phyloP scores from a whole-genome alignment of 2,113 vertebrate genomes.

The Gopherus flavomarginatus region DNA sequence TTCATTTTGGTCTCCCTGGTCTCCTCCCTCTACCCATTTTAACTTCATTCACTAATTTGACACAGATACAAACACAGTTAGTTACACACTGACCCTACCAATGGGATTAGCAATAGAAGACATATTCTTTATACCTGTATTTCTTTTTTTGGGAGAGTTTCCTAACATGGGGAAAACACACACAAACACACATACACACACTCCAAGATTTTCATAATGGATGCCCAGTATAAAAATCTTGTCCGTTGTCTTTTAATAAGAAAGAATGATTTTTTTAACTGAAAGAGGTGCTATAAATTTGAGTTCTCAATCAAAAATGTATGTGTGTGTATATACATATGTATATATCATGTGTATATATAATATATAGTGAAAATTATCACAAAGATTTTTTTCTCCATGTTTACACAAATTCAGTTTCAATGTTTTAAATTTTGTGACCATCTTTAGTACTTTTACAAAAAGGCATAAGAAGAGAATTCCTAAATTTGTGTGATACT shows the following conservation, averaged over 20 bases:
- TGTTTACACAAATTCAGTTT: not conserved
- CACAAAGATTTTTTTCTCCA: not conserved
- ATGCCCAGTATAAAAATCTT: not conserved
- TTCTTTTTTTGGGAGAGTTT: not conserved
- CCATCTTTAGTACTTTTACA: not conserved
- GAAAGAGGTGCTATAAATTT: not conserved
- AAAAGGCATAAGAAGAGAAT: not conserved
- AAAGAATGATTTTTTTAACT: not conserved
- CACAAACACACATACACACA: not conserved
- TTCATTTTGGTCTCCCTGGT: not conserved
- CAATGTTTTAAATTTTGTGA: not conserved
- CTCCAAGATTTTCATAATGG: not conserved
- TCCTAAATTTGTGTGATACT: not conserved
- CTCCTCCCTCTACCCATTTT: not conserved
- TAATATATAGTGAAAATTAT: not conserved
- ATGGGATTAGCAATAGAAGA: not conserved
- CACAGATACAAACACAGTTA: not conserved
- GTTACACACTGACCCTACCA: not conserved
- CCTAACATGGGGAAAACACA: accelerated
- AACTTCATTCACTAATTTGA: not conserved
- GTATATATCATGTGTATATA: too few relatives aligned
- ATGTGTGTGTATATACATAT: too few relatives aligned
- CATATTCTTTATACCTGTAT: accelerated
- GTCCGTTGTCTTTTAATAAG: not conserved
- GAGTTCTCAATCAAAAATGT: not conserved